Percentiles rank a stretch among this genome's conserved stretches.
These are phyloP conservation scores for Bombus cullumanus DNA, from an alignment of 1,140 invertebrate genomes.

Conservation along the genomic window DNA sequence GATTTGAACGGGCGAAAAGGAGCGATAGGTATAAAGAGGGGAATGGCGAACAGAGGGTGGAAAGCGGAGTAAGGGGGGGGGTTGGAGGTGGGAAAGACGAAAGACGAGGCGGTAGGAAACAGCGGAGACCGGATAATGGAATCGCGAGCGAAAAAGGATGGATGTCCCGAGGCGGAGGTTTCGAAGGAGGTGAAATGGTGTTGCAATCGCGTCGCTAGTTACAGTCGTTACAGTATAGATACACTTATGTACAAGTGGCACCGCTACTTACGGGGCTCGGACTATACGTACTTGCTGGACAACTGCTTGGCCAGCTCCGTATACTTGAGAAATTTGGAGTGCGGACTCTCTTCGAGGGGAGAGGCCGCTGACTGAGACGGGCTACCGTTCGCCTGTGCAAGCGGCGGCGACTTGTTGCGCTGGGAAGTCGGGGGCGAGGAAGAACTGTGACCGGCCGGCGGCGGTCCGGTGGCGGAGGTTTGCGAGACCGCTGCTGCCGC, in stretches of 20 bases:
- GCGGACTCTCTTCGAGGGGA: conserved; percentile 94
- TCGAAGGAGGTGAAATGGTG: conserved; percentile 39
- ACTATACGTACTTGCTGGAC: conserved; percentile 96
- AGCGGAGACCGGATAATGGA: conserved; percentile 16
- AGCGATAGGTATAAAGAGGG: neutral
- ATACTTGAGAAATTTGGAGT: conserved; percentile 98
- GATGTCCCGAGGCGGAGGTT: conserved; percentile 32
- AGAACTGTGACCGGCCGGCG: conserved; percentile 65
- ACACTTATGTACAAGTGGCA: conserved; percentile 83
- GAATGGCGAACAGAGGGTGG: neutral
- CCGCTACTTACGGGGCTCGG: conserved; percentile 82
- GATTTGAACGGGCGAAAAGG: neutral
- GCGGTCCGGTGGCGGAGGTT: conserved; percentile 77
- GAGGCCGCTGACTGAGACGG: conserved; percentile 79
- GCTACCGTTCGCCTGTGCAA: conserved; percentile 83
- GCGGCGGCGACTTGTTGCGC: conserved; percentile 82
- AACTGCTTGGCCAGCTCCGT: conserved; percentile 97
- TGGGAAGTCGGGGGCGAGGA: conserved; percentile 77
- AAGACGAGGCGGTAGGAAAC: neutral
- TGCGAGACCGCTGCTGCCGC: conserved; percentile 82
- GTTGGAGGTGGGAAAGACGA: neutral
- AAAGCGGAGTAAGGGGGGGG: neutral
- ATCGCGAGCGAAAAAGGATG: conserved; percentile 16
- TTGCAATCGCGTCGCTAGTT: conserved; percentile 65
- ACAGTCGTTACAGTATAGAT: conserved; percentile 81